phyloP scores from a whole-genome alignment of 2,797 vertebrate genomes.

The Malacoraja senta region DNA sequence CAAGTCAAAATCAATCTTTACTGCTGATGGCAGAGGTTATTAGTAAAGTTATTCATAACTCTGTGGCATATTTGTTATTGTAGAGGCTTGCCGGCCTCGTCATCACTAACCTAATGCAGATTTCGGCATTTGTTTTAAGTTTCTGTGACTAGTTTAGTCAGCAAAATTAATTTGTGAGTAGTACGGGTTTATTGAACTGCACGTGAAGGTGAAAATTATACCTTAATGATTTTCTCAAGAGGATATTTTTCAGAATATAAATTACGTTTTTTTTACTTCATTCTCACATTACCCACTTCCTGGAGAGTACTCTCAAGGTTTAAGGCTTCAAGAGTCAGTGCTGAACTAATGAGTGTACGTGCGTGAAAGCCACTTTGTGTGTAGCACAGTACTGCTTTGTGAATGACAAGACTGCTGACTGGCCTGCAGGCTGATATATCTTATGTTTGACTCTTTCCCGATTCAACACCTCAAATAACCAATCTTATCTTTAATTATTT shows the following conservation, averaged over 20 bases:
- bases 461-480: neutral
- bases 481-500: slow-evolving; percentile 21
- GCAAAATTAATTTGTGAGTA: slow-evolving; percentile 25
- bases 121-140: slow-evolving; percentile 21
- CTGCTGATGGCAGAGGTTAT: neutral
- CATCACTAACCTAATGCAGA: slow-evolving; percentile 23
- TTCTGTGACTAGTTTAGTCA: slow-evolving; percentile 27
- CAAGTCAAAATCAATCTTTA: slow-evolving; percentile 4
- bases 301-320: slow-evolving; percentile 5
- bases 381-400: slow-evolving; percentile 22
- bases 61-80: neutral
- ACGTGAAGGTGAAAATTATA: slow-evolving; percentile 34
- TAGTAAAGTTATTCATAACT: slow-evolving; percentile 28
- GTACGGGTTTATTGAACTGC: slow-evolving; percentile 18
- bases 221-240: slow-evolving; percentile 29
- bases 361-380: slow-evolving; percentile 29
- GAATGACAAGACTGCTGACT: slow-evolving; percentile 23
- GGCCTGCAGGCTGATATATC: neutral
- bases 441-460: neutral
- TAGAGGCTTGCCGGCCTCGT: slow-evolving; percentile 1
- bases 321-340: slow-evolving; percentile 18
- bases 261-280: slow-evolving; percentile 30
- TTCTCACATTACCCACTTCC: slow-evolving; percentile 37
- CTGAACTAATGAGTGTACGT: neutral
- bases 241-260: slow-evolving; percentile 36